These are phyloP conservation scores for Drosophila sulfurigaster DNA, from an alignment of 1,140 invertebrate genomes.

Conservation along the genomic window DNA sequence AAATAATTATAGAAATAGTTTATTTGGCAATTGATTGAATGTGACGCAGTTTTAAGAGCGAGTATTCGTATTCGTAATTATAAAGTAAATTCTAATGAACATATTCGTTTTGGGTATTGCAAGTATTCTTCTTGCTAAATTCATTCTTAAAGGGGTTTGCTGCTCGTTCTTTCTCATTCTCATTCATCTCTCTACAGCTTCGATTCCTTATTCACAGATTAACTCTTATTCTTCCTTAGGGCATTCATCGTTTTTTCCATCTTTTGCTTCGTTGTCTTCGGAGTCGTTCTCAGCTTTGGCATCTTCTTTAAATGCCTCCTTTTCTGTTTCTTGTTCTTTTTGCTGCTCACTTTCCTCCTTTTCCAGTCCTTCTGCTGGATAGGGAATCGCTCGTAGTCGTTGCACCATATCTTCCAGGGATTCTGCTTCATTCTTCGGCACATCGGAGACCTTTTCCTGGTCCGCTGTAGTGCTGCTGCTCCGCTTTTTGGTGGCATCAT, in stretches of 20 bases:
- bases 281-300: background rate
- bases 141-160: background rate
- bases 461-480: background rate
- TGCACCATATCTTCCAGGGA: slow-evolving; percentile 77
- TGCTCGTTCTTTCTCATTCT: background rate
- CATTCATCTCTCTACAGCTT: background rate
- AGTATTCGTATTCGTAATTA: slow-evolving; percentile 47
- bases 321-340: background rate
- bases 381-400: slow-evolving; percentile 63
- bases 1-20: slow-evolving; percentile 23
- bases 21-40: slow-evolving; percentile 31
- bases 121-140: slow-evolving; percentile 4
- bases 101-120: slow-evolving; percentile 41
- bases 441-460: background rate
- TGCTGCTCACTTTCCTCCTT: background rate
- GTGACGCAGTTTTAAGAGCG: slow-evolving; percentile 39
- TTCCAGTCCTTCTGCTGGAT: slow-evolving; percentile 25
- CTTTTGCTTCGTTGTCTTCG: background rate
- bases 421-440: slow-evolving; percentile 29
- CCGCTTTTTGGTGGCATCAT: slow-evolving; percentile 60
- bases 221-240: too few relatives aligned
- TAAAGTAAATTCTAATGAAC: slow-evolving; percentile 58
- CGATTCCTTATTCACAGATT: too few relatives aligned
- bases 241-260: too few relatives aligned
- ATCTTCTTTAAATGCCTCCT: background rate